Evolutionary conservation across 2,888 invertebrate genomes (phyloP).

Genomic region (Yponomeuta evonymella): DNA sequence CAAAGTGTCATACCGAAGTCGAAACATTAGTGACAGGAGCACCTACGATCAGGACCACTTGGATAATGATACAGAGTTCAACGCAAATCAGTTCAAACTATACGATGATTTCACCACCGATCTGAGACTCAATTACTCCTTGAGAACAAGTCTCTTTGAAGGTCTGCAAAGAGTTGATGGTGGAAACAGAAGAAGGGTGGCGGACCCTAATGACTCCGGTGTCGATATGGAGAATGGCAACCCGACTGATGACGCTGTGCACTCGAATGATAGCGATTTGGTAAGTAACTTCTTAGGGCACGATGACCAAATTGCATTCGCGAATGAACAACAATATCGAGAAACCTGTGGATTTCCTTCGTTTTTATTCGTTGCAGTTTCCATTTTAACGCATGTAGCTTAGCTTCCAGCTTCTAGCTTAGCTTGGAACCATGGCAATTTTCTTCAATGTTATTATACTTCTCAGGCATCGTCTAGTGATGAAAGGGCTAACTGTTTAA

Average conservation of each 20-base stretch:
- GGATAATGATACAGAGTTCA: conserved; percentile 68
- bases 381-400: too few relatives aligned
- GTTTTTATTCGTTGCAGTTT: too few relatives aligned
- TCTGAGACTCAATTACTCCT: conserved; percentile 57
- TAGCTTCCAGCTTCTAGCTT: too few relatives aligned
- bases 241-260: conserved; percentile 47
- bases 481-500: too few relatives aligned
- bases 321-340: too few relatives aligned
- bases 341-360: too few relatives aligned
- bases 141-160: conserved; percentile 40
- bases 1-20: conserved; percentile 54
- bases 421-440: too few relatives aligned
- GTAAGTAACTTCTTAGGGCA: conserved; percentile 44
- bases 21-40: conserved; percentile 28
- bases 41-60: conserved; percentile 25
- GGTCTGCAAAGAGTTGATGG: conserved; percentile 40
- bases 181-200: conserved; percentile 38
- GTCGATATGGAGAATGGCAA: conserved; percentile 71
- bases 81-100: conserved; percentile 68
- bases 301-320: background rate
- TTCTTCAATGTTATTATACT: too few relatives aligned
- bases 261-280: conserved; percentile 62
- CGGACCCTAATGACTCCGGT: conserved; percentile 65
- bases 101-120: conserved; percentile 69
- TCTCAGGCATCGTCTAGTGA: too few relatives aligned